A percentile compares a stretch with the other conserved stretches of the same genome.
Evolutionary conservation across 2,797 vertebrate species (phyloP).

Genomic region (Paguma larvata): DNA sequence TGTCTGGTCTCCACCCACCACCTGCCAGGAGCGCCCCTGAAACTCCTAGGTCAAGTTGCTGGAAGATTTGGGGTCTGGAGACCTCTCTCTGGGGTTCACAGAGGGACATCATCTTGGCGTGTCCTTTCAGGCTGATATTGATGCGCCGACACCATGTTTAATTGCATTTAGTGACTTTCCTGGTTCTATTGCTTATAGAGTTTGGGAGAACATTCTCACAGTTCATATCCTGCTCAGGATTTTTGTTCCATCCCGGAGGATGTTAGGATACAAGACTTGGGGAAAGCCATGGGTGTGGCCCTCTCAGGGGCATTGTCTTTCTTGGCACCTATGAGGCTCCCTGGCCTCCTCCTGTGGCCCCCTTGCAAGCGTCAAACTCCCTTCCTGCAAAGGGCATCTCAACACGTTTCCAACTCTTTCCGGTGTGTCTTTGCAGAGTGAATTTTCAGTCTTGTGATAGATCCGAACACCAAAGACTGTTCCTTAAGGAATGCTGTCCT

Average conservation of each 20-base stretch:
- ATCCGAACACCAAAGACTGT: not conserved
- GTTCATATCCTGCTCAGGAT: not conserved
- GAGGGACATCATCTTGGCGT: not conserved
- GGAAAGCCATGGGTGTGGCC: not conserved
- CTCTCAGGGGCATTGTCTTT: not conserved
- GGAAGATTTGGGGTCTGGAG: not conserved
- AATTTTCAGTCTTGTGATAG: not conserved
- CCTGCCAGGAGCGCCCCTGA: accelerated
- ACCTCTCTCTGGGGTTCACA: not conserved
- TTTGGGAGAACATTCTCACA: too few relatives aligned
- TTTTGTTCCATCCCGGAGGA: not conserved
- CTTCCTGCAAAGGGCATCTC: not conserved
- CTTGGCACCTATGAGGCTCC: not conserved
- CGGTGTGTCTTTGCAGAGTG: not conserved
- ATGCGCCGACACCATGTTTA: too few relatives aligned
- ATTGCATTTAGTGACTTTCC: too few relatives aligned
- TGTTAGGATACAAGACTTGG: not conserved
- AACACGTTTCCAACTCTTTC: too few relatives aligned
- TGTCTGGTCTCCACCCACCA: not conserved
- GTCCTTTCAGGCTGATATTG: not conserved
- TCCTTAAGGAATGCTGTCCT: too few relatives aligned
- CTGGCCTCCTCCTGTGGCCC: not conserved
- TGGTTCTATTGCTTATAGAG: not conserved
- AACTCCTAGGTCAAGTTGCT: not conserved
- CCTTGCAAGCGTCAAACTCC: not conserved